Evolutionary conservation across 2,797 vertebrate genomes (phyloP).

Genomic region (Caiman crocodilus): DNA sequence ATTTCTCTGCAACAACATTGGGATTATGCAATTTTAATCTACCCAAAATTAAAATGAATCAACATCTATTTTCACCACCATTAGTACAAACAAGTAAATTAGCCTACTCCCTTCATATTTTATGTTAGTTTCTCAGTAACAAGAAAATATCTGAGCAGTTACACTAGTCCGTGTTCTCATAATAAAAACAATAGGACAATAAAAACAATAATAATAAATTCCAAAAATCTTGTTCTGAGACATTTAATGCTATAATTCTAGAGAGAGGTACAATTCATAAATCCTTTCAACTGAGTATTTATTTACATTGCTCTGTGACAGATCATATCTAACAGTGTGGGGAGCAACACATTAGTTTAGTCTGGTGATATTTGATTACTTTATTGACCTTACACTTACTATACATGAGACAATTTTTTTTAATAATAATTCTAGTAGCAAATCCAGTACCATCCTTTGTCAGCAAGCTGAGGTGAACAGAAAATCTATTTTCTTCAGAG

Average conservation of each 20-base stretch:
- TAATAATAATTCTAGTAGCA: neutral
- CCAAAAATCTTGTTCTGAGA: neutral
- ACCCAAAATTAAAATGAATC: constrained; percentile 54
- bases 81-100: constrained; percentile 11
- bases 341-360: neutral
- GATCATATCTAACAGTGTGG: neutral
- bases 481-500: neutral
- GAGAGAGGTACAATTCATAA: neutral
- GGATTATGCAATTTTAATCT: constrained; percentile 51
- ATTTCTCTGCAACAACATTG: constrained; percentile 29
- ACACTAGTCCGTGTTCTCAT: neutral
- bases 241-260: neutral
- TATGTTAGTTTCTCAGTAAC: constrained; percentile 26
- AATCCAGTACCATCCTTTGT: neutral
- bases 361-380: too few species aligned
- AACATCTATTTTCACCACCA: neutral
- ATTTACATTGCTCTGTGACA: neutral
- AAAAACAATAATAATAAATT: neutral
- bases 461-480: neutral
- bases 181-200: neutral
- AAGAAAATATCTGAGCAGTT: constrained; percentile 31
- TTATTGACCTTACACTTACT: neutral
- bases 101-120: constrained; percentile 34
- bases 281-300: neutral
- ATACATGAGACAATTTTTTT: neutral